Percentiles rank a stretch among this genome's conserved stretches.
phyloP scores from a whole-genome alignment of 2,113 vertebrate species.

The Pluvialis apricaria region DNA sequence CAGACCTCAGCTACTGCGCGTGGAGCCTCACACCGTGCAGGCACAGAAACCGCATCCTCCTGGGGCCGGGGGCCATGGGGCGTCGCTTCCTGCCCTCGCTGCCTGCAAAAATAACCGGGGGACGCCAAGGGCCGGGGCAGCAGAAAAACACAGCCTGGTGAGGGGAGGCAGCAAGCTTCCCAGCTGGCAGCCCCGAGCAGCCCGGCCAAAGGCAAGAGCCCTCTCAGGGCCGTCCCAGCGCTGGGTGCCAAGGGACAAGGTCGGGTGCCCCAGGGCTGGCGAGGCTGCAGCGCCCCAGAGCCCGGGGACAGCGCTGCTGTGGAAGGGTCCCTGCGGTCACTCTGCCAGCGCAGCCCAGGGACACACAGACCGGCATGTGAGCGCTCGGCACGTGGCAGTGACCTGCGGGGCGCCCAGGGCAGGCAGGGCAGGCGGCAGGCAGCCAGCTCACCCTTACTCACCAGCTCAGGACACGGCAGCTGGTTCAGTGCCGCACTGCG shows the following conservation, averaged over 20 bases:
- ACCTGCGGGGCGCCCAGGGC: neutral
- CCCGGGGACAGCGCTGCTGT: neutral
- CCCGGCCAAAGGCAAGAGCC: neutral
- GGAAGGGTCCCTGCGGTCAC: neutral
- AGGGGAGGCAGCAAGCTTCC: neutral
- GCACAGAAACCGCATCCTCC: neutral
- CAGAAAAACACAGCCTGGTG: neutral
- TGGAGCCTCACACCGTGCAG: neutral
- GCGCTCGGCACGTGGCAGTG: neutral
- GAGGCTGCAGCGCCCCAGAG: neutral
- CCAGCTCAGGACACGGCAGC: neutral
- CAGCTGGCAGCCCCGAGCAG: rapidly evolving
- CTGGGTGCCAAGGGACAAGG: no score
- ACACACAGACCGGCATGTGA: neutral
- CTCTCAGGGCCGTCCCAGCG: rapidly evolving
- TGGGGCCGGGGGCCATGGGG: neutral
- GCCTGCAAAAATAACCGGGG: conserved; percentile 8
- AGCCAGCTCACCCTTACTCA: conserved; percentile 23
- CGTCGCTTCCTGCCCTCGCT: neutral
- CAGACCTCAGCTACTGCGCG: neutral
- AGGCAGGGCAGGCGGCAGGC: neutral
- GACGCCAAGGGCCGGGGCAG: neutral
- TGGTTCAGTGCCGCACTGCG: rapidly evolving
- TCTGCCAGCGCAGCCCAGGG: neutral
- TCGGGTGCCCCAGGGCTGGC: rapidly evolving